Conservation (phyloP, 2,888 invertebrate species). For the Lathronympha strigana region DNA sequence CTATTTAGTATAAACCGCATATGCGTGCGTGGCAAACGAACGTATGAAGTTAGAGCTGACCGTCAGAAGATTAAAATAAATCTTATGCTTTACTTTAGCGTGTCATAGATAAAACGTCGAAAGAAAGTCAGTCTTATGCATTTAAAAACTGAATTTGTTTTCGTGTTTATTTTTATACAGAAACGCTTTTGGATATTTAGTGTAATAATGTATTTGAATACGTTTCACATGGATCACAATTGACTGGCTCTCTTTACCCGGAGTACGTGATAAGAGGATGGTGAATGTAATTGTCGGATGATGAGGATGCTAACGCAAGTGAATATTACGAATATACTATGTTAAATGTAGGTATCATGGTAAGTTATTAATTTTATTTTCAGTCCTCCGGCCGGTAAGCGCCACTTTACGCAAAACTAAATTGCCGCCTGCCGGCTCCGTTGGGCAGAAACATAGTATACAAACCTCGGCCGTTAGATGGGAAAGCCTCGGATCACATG, state of each 20-base stretch:
- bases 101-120: neutral
- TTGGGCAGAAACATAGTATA: too few relatives aligned
- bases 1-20: too few relatives aligned
- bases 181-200: too few relatives aligned
- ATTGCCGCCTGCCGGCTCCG: too few relatives aligned
- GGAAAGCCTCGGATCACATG: too few relatives aligned
- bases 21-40: neutral
- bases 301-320: too few relatives aligned
- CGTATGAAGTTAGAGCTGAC: neutral
- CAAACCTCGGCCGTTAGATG: too few relatives aligned
- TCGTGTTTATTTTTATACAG: neutral
- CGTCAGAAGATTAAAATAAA: neutral
- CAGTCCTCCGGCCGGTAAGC: too few relatives aligned
- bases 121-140: constrained; percentile 11
- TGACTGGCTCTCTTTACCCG: constrained; percentile 19
- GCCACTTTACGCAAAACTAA: too few relatives aligned
- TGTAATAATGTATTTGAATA: too few relatives aligned
- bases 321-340: constrained; percentile 2
- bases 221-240: neutral
- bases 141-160: neutral
- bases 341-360: neutral
- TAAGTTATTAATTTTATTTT: neutral
- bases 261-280: neutral
- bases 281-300: neutral
- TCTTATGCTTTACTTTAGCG: neutral